Conservation (phyloP, 2,888 invertebrate species). For the Polia nebulosa region DNA sequence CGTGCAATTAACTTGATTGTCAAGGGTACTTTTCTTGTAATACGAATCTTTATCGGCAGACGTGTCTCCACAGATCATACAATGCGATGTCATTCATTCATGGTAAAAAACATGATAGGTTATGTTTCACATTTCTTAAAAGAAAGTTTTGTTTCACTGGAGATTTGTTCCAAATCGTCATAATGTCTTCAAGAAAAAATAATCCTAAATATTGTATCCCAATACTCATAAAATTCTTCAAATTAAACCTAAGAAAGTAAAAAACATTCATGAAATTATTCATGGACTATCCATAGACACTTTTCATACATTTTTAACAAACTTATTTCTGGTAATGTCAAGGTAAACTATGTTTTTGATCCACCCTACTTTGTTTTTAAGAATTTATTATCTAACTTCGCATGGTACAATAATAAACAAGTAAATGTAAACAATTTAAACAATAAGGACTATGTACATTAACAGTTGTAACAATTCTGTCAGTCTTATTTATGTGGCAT, state of each 20-base stretch:
- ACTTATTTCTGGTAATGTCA: constrained; percentile 6
- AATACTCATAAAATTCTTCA: neutral
- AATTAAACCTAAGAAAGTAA: neutral
- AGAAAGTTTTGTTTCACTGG: constrained; percentile 14
- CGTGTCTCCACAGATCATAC: constrained; percentile 37
- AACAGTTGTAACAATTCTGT: constrained; percentile 12
- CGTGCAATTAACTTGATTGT: constrained; percentile 23
- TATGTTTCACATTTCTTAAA: constrained; percentile 39
- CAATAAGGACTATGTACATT: constrained; percentile 20
- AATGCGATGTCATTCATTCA: constrained; percentile 57
- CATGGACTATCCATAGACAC: constrained; percentile 41
- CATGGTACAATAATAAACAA: constrained; percentile 40
- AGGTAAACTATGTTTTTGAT: constrained; percentile 1
- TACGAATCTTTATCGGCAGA: constrained; percentile 18
- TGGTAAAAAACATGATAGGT: constrained; percentile 40
- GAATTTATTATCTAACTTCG: constrained; percentile 4
- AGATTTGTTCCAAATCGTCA: neutral
- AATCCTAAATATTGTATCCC: neutral
- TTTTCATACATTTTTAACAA: constrained; percentile 19
- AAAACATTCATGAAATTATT: constrained; percentile 14
- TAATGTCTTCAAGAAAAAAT: constrained; percentile 2
- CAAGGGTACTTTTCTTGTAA: constrained; percentile 22
- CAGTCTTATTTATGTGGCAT: constrained; percentile 3
- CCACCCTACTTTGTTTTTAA: constrained; percentile 11
- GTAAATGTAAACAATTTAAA: constrained; percentile 46